A percentile compares a stretch with the other conserved stretches of the same genome.
Conservation (phyloP, 2,113 vertebrate species). For the Melanostigma gelatinosum region DNA sequence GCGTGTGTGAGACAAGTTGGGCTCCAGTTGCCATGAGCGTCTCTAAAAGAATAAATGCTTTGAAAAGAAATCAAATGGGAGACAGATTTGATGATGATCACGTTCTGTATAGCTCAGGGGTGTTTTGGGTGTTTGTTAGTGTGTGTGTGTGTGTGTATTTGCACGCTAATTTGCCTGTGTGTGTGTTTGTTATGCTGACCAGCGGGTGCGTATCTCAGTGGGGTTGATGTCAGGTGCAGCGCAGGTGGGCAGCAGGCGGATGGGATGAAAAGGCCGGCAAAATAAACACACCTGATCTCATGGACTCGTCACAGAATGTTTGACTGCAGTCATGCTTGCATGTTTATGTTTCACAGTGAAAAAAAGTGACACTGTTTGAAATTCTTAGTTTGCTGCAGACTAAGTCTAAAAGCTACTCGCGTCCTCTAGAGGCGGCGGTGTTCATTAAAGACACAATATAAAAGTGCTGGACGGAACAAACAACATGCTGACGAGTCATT, state of each 20-base stretch:
- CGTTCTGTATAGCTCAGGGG: slow-evolving; percentile 37
- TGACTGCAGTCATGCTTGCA: slow-evolving; percentile 11
- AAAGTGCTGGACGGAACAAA: neutral
- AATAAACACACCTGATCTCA: slow-evolving; percentile 78
- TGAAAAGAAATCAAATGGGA: slow-evolving; percentile 68
- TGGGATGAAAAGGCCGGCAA: slow-evolving; percentile 67
- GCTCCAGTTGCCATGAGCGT: slow-evolving; percentile 42
- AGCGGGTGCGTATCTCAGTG: slow-evolving; percentile 32
- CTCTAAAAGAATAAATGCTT: slow-evolving; percentile 68
- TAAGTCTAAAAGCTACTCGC: neutral
- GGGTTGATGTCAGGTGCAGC: slow-evolving; percentile 70
- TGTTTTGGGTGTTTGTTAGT: slow-evolving; percentile 29
- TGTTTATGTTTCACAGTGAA: slow-evolving; percentile 2
- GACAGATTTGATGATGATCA: slow-evolving; percentile 50
- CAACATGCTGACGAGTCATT: neutral
- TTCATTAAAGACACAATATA: neutral
- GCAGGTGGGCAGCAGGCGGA: slow-evolving; percentile 72
- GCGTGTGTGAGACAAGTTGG: slow-evolving; percentile 47
- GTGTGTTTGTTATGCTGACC: slow-evolving; percentile 40
- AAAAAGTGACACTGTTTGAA: neutral
- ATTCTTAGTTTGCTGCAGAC: neutral
- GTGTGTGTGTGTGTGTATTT: slow-evolving; percentile 4
- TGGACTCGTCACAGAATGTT: slow-evolving; percentile 30
- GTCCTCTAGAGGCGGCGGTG: neutral
- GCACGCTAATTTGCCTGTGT: slow-evolving; percentile 12